A percentile compares a stretch with the other conserved stretches of the same genome.
Conservation (phyloP, 2,797 vertebrate species). For the Anisognathus igniventris region DNA sequence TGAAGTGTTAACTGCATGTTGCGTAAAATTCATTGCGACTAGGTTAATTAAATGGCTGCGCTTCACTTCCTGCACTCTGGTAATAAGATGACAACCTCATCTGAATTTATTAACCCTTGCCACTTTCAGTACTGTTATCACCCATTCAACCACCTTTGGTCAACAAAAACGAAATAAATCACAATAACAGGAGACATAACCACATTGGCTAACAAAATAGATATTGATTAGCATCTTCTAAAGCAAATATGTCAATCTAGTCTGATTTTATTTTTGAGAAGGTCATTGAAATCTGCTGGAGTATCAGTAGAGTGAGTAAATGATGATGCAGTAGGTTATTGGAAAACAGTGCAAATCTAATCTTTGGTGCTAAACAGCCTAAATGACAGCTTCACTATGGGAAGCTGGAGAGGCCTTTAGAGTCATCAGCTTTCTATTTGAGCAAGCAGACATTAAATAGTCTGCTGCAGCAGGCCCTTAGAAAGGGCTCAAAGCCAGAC, state of each 20-base stretch:
- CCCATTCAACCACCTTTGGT: conserved; percentile 39
- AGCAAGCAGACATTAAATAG: background rate
- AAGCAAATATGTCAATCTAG: conserved; percentile 34
- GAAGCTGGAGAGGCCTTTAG: background rate
- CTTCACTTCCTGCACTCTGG: conserved; percentile 66
- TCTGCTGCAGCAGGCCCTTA: background rate
- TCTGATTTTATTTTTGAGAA: conserved; percentile 32
- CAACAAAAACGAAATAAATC: conserved; percentile 64
- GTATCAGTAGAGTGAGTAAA: background rate
- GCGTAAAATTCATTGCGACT: conserved; percentile 68
- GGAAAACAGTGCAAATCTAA: background rate
- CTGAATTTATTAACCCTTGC: conserved; percentile 71
- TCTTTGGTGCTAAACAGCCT: background rate
- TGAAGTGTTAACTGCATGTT: conserved; percentile 67
- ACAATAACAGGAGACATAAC: conserved; percentile 51
- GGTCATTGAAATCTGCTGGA: conserved; percentile 26
- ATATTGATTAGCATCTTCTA: conserved; percentile 63
- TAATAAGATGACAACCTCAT: conserved; percentile 69
- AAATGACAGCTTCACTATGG: background rate
- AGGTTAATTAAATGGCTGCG: conserved; percentile 70
- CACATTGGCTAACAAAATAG: conserved; percentile 49
- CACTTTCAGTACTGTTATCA: conserved; percentile 49
- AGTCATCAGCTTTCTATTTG: background rate
- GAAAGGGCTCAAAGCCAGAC: background rate
- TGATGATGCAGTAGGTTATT: conserved; percentile 33